Base-by-base conservation (phyloP, 2,113 vertebrate genomes). In the Lagopus leucura region DNA sequence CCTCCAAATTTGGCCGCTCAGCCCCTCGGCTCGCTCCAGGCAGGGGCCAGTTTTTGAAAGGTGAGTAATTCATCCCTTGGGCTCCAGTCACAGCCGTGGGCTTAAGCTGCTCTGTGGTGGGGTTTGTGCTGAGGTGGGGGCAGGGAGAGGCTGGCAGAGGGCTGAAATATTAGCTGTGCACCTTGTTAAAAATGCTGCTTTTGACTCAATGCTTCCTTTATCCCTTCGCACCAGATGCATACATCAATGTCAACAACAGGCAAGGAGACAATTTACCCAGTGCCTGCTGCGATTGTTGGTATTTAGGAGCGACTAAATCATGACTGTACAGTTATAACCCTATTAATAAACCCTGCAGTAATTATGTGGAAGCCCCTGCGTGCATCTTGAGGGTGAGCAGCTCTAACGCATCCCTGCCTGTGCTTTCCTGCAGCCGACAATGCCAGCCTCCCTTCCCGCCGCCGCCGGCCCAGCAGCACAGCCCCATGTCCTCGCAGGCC, bases 401-500 rank as follows among this genome's bases (percentile, higher is more conserved):
- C 36, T 90, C 92, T 96, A 67, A 96, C 8, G 0, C 57, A 63
- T 89, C 32, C 74, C 77, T 90, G 36, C 10, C 3, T 93, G 76
- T 94, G 61, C 88, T 89, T 88, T 69, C 84, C 69, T 2, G 3
- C 96, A 98, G 98, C 97, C 98, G 98, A 90, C 98, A 97, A 45
- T 98, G 97, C 87, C 98, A 97, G 40, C 95, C 97, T 3, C 92
- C 97, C 13, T 98, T 97, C 85, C 96, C 97, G 0, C 86, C 96
- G 0, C 90, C 92, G 0, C 80, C 97, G 0, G 82, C 95, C 50
- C 98, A 98, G 92, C 98, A 98, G 88, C 98, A 98, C 97, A 98
- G 98, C 90, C 98, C 98, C 4, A 97, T 98, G 98, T 97, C 98
- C 82, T 98, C 98, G 0, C 98, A 98, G 96, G 97, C 97, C 69